Evolutionary conservation across 2,113 vertebrate species (phyloP).

Genomic region (Pyxicephalus adspersus): DNA sequence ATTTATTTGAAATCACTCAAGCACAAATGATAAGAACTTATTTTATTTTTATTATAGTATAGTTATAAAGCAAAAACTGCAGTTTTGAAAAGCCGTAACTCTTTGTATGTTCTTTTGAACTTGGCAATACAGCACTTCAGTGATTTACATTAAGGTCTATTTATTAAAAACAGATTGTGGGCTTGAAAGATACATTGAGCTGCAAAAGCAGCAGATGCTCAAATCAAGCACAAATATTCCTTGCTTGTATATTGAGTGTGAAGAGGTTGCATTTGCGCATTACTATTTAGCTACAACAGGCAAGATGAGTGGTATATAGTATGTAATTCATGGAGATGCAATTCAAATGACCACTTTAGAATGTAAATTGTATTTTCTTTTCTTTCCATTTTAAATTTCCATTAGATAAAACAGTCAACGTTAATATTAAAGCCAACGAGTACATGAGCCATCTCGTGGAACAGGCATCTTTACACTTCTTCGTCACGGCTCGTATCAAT

Average conservation of each 20-base stretch:
- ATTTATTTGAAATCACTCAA: conserved; percentile 1
- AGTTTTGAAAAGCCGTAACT: conserved; percentile 26
- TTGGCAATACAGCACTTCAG: conserved; percentile 23
- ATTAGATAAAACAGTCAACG: conserved; percentile 74
- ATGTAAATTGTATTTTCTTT: conserved; percentile 50
- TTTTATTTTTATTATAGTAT: conserved; percentile 11
- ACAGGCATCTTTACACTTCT: conserved; percentile 90
- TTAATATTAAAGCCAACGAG: conserved; percentile 71
- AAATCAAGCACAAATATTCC: conserved; percentile 28
- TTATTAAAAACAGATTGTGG: conserved; percentile 49
- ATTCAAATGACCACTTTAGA: conserved; percentile 27
- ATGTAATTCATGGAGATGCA: conserved; percentile 5
- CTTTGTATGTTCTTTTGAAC: conserved; percentile 22
- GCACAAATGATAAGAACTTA: not conserved
- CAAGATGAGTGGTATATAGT: conserved; percentile 7
- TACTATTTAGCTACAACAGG: conserved; percentile 45
- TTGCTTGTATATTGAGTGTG: conserved; percentile 11
- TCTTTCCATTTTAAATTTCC: conserved; percentile 54
- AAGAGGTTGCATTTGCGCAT: conserved; percentile 41
- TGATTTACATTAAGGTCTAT: conserved; percentile 52
- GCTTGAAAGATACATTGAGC: conserved; percentile 31
- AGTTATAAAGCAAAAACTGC: conserved; percentile 44
- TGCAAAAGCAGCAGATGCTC: conserved; percentile 5
- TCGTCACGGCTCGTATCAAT: conserved; percentile 82
- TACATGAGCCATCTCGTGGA: conserved; percentile 88